phyloP scores from a whole-genome alignment of 2,797 vertebrate genomes.

The Bucorvus abyssinicus region DNA sequence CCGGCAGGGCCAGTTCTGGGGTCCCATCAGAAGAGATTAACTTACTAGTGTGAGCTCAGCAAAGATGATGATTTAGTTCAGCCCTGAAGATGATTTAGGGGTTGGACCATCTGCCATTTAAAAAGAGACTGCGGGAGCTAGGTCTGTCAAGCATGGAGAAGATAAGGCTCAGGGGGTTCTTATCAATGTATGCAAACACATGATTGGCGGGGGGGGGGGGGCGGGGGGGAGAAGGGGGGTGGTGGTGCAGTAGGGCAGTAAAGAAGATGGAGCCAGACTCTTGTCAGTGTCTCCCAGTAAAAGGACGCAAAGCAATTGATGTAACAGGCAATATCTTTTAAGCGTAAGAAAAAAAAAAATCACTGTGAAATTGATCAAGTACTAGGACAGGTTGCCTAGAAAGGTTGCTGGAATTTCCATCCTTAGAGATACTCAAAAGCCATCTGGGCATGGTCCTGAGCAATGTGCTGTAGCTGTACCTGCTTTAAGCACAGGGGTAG shows the following conservation, averaged over 20 bases:
- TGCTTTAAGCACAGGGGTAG: not conserved
- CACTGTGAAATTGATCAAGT: not conserved
- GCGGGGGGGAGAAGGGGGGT: too few relatives aligned
- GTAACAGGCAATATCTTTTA: not conserved
- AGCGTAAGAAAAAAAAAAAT: not conserved
- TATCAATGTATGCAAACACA: not conserved
- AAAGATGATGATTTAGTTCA: not conserved
- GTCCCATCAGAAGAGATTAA: not conserved
- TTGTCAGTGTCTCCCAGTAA: not conserved
- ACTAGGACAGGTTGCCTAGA: not conserved
- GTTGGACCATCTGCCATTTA: not conserved
- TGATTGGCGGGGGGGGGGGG: too few relatives aligned
- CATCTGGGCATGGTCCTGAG: not conserved
- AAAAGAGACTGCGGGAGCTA: not conserved
- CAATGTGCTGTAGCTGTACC: not conserved
- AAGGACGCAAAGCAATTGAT: not conserved
- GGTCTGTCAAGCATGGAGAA: not conserved
- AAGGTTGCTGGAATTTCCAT: not conserved
- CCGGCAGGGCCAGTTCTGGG: not conserved
- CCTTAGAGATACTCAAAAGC: not conserved
- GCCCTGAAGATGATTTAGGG: not conserved
- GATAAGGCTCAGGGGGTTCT: not conserved
- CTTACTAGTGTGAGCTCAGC: not conserved
- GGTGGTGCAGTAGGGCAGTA: not conserved
- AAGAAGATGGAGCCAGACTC: not conserved